Percentiles rank a stretch among this genome's conserved stretches.
These are phyloP conservation scores for Cydia pomonella DNA, from an alignment of 1,140 invertebrate species.

Conservation along the genomic window DNA sequence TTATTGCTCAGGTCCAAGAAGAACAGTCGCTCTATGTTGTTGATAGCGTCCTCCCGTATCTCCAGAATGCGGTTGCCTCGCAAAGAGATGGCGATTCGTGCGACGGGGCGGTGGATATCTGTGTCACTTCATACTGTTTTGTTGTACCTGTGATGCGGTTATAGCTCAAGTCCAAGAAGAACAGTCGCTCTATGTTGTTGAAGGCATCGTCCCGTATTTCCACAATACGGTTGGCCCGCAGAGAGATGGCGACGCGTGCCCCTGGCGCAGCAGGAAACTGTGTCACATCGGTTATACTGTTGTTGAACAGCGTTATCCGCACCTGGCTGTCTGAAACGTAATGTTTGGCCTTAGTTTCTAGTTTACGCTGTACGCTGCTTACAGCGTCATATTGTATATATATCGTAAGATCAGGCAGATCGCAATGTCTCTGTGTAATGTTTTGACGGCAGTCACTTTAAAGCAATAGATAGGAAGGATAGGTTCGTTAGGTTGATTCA, in stretches of 20 bases:
- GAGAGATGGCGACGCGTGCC: constrained; percentile 64
- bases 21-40: constrained; percentile 83
- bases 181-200: constrained; percentile 83
- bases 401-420: too few species aligned
- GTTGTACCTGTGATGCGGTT: constrained; percentile 84
- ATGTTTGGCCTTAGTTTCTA: neutral
- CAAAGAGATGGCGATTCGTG: constrained; percentile 66
- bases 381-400: too few species aligned
- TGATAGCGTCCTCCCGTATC: constrained; percentile 84
- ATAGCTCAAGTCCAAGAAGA: constrained; percentile 86
- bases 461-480: too few species aligned
- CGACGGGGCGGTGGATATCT: constrained; percentile 56
- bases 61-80: constrained; percentile 78
- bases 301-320: constrained; percentile 71
- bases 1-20: constrained; percentile 88
- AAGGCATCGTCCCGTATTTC: constrained; percentile 84
- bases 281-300: constrained; percentile 68
- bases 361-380: neutral
- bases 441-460: too few species aligned
- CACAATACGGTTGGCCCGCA: constrained; percentile 77
- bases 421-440: too few species aligned
- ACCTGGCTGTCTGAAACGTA: constrained; percentile 65
- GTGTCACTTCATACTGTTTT: constrained; percentile 69
- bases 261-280: constrained; percentile 58
- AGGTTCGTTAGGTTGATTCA: too few species aligned